Base-by-base conservation (phyloP, 2,888 invertebrate genomes). In the Trypoxylon attenuatum region DNA sequence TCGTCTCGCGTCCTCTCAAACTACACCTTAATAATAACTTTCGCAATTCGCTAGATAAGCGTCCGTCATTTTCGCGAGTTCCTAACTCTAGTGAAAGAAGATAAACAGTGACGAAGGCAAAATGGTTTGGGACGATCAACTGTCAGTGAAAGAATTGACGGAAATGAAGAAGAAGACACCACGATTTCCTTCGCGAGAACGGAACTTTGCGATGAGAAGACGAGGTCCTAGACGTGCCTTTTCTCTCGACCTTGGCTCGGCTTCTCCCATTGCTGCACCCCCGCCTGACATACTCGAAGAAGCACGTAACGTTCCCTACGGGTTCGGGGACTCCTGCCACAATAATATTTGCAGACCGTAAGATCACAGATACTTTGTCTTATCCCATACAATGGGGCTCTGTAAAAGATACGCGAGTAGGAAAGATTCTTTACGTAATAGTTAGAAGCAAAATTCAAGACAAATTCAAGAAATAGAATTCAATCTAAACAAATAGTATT, bases 131-230 rank as follows among this genome's bases (percentile, higher is more conserved):
- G 84, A 85, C 72, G 81, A 84, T 58, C 68, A 77, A 21, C 58
- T 85, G 63, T 85, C 84, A 54, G 84, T 86, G 69, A 83, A 75
- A 55, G 84, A 83, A 51, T 78, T 85, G 64, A 77, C 74, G 69
- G 87, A 88, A 61, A 88, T 88, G 66, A 87, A 88, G 74, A 79
- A 89, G 73, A 90, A 89, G 76, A 90, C 89, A 41, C 91, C 92
- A 55, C 91, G 91, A 78, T 92, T 92, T 83, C 92, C 92, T 0
- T 91, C 91, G 0, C 89, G 92, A 41, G 92, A 92, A 80, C 89
- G 93, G 71, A 91, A 92, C 83, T 90, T 90, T 79, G 92, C 92
- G 33, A 90, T 93, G 41, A 88, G 92, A 53, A 89, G 92, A 71
- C 89, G 90, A 69, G 82, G 80, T 0, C 69, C 79, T 1, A 65